A percentile compares a stretch with the other conserved stretches of the same genome.
phyloP scores from a whole-genome alignment of 2,888 invertebrate species.

The Amorpha juglandis region DNA sequence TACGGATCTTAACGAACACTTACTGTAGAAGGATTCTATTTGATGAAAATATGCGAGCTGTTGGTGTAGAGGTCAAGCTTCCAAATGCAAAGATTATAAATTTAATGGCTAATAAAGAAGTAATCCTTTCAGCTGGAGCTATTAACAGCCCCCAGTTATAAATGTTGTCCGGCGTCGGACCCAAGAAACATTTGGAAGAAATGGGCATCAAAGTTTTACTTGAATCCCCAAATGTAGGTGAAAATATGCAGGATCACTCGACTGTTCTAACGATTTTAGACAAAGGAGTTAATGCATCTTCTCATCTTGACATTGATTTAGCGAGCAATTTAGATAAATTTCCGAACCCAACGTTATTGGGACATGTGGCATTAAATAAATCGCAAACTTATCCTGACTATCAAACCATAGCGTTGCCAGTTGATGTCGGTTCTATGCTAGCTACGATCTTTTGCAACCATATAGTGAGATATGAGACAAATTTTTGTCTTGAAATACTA shows the following conservation, averaged over 20 bases:
- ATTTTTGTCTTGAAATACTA: slow-evolving; percentile 44
- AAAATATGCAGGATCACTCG: slow-evolving; percentile 61
- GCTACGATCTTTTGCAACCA: slow-evolving; percentile 46
- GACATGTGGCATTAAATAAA: slow-evolving; percentile 53
- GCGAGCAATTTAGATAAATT: slow-evolving; percentile 47
- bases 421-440: slow-evolving; percentile 44
- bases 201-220: slow-evolving; percentile 46
- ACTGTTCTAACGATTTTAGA: slow-evolving; percentile 43
- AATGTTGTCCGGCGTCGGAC: slow-evolving; percentile 67
- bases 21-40: slow-evolving; percentile 54
- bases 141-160: slow-evolving; percentile 60
- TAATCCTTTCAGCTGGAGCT: slow-evolving; percentile 61
- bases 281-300: not conserved
- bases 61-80: slow-evolving; percentile 52
- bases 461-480: slow-evolving; percentile 46
- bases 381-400: slow-evolving; percentile 59
- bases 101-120: slow-evolving; percentile 50
- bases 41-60: slow-evolving; percentile 44
- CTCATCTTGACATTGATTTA: slow-evolving; percentile 41
- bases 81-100: slow-evolving; percentile 37
- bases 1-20: slow-evolving; percentile 55
- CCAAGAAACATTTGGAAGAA: slow-evolving; percentile 52
- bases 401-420: slow-evolving; percentile 47
- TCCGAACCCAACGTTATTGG: slow-evolving; percentile 52
- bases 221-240: slow-evolving; percentile 56